These are phyloP conservation scores for Spilarctia lutea DNA, from an alignment of 2,888 invertebrate species.

Conservation along the genomic window DNA sequence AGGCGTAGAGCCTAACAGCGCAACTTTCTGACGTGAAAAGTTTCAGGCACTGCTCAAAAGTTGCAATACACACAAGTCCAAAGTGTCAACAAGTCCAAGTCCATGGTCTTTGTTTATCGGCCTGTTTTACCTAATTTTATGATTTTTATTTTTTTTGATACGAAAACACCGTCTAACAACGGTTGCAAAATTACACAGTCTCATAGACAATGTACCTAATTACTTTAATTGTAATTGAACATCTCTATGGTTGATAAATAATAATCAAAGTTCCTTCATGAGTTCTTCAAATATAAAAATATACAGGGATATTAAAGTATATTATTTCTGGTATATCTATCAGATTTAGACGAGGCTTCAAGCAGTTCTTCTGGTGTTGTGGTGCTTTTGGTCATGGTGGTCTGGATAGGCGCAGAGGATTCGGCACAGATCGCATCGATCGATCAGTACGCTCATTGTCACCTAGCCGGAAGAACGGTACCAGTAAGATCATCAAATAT, in stretches of 20 bases:
- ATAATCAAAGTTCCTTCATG: background rate
- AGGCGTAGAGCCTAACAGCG: background rate
- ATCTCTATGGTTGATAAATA: background rate
- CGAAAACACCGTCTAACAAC: background rate
- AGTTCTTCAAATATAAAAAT: background rate
- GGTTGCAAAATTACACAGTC: background rate
- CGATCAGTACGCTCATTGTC: slow-evolving; percentile 92
- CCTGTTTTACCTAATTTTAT: background rate
- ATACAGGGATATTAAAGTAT: background rate
- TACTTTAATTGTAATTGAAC: background rate
- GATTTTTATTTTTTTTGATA: background rate
- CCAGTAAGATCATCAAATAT: slow-evolving; percentile 66
- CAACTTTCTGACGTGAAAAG: background rate
- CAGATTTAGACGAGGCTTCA: slow-evolving; percentile 97
- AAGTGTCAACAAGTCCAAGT: too few species aligned
- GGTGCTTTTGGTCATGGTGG: slow-evolving; percentile 90
- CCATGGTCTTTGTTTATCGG: background rate
- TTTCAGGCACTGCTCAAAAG: background rate
- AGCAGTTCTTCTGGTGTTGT: slow-evolving; percentile 96
- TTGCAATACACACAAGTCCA: background rate
- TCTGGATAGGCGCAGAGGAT: slow-evolving; percentile 90
- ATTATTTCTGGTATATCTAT: too few species aligned
- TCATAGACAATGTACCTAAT: background rate
- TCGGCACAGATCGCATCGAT: slow-evolving; percentile 92
- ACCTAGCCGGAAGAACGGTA: slow-evolving; percentile 81